Base-by-base conservation (phyloP, 2,888 invertebrate species). In the Clitarchus hookeri region DNA sequence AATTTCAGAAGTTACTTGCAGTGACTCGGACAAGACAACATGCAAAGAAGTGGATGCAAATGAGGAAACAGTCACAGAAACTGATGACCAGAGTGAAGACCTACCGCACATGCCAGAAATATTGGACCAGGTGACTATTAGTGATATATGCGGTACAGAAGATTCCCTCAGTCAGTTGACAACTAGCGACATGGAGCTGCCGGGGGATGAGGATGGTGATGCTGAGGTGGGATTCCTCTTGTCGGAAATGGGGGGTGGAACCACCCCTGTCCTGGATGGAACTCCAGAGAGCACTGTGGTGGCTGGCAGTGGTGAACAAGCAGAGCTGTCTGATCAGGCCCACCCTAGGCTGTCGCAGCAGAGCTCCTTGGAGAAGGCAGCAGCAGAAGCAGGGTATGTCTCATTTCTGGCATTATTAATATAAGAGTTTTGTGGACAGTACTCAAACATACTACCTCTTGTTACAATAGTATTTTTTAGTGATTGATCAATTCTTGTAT, bases 291-390 rank as follows among this genome's bases (percentile, higher is more conserved):
- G 86, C 27, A 87, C 87, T 4, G 53, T 86, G 19, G 84, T 78
- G 19, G 53, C 84, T n/a, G 86, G 53, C 25, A 79, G 26, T 82
- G 84, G 53, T 27, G 79, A 84, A 19, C 65, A 84, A 19, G 80
- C 48, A 12, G n/a, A 77, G 11, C 53, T 84, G 19, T 44, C 44
- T 3, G 23, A 44, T 8, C 82, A 82, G 44, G 27, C 83, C 44
- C 86, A 86, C 86, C 88, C 89, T 19, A 89, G 89, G 84, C 87
- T 90, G 54, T 89, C 89, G 12, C 89, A 90, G 84, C 89, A 90
- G 86, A 90, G 88, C 85, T 90, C 90, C 12, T 85, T 90, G 78
- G 90, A 90, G 26, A 88, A 88, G 85, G 86, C 83, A 23, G 79
- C 44, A 54, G 44, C 83, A 82, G 87, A 85, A 48, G 86, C 86